Evolutionary conservation across 2,797 vertebrate species (phyloP).

Genomic region (Nothura maculosa): DNA sequence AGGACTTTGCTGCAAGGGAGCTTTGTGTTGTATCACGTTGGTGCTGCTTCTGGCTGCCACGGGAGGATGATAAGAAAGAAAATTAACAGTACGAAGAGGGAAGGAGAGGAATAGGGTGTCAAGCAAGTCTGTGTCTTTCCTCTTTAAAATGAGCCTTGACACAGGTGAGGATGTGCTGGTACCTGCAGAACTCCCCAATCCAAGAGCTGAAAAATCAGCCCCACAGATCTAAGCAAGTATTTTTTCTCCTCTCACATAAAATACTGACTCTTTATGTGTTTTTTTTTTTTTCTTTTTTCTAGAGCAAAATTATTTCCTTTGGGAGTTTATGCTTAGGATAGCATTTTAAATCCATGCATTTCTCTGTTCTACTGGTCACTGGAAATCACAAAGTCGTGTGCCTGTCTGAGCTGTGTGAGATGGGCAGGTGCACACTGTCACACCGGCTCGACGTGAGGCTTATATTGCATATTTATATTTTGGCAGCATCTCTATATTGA

Average conservation of each 20-base stretch:
- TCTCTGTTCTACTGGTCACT: conserved; percentile 12
- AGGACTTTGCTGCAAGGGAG: conserved; percentile 64
- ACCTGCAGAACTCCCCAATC: background rate
- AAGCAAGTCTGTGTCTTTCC: background rate
- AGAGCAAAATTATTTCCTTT: background rate
- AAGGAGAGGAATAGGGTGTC: conserved; percentile 13
- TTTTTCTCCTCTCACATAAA: background rate
- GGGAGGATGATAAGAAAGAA: conserved; percentile 27
- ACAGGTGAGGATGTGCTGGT: background rate
- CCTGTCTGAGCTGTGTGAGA: background rate
- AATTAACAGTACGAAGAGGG: conserved; percentile 14
- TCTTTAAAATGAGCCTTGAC: conserved; percentile 1
- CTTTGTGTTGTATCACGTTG: conserved; percentile 47
- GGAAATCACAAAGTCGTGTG: background rate
- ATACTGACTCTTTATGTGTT: background rate
- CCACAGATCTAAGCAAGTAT: background rate
- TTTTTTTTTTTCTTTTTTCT: conserved; percentile 5
- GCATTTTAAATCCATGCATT: background rate
- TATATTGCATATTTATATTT: conserved; percentile 60
- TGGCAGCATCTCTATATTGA: conserved; percentile 71
- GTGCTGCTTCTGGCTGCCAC: conserved; percentile 29
- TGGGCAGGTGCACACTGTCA: background rate
- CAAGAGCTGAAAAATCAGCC: background rate
- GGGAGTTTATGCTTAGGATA: background rate
- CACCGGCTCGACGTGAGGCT: background rate